These are phyloP conservation scores for Calephelis nemesis DNA, from an alignment of 1,140 invertebrate genomes.

Conservation along the genomic window DNA sequence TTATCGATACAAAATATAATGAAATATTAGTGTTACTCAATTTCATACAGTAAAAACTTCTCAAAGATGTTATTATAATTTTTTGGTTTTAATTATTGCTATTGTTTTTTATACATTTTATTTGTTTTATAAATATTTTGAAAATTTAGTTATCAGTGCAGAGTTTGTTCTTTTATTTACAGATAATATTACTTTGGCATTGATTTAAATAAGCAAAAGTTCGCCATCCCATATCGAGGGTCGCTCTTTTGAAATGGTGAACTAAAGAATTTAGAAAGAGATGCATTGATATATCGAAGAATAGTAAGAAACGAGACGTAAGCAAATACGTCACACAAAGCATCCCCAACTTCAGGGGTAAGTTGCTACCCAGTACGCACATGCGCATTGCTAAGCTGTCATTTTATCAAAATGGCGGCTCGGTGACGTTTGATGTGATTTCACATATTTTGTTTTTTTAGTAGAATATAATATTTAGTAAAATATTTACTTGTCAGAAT, in stretches of 20 bases:
- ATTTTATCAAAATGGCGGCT: constrained; percentile 68
- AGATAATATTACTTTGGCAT: background rate
- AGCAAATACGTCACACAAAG: constrained; percentile 21
- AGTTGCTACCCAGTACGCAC: constrained; percentile 17
- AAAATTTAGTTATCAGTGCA: too few species aligned
- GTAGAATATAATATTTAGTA: too few species aligned
- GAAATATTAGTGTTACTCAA: too few species aligned
- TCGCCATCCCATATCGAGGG: background rate
- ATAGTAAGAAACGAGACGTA: constrained; percentile 35
- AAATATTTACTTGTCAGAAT: too few species aligned
- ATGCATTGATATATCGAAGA: background rate
- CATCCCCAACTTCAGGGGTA: constrained; percentile 54
- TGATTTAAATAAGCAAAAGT: too few species aligned
- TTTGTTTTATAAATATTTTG: too few species aligned
- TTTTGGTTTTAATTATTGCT: too few species aligned
- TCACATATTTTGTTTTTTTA: background rate
- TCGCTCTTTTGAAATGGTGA: constrained; percentile 8
- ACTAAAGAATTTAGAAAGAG: constrained; percentile 7
- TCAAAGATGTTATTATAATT: too few species aligned
- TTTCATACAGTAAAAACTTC: too few species aligned
- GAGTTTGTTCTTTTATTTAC: too few species aligned
- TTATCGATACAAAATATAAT: too few species aligned
- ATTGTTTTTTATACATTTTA: too few species aligned
- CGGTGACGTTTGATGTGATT: constrained; percentile 28
- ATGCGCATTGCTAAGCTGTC: constrained; percentile 52